Evolutionary conservation across 2,888 invertebrate species (phyloP).

Genomic region (Mythimna albipuncta): DNA sequence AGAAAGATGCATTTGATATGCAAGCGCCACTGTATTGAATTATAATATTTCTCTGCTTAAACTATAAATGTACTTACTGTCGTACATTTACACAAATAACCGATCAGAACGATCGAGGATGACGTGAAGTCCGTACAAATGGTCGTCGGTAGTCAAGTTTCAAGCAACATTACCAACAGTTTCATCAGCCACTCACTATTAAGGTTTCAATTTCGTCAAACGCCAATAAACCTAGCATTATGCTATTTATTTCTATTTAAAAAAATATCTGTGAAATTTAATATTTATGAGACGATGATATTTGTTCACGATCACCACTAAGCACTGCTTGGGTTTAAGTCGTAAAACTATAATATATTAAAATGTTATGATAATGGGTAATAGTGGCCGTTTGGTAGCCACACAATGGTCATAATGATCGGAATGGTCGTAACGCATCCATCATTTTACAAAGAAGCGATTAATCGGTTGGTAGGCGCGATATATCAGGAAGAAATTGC

Average conservation of each 20-base stretch:
- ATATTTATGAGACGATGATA: conserved; percentile 55
- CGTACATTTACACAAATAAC: conserved; percentile 49
- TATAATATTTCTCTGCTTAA: conserved; percentile 13
- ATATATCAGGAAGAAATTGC: conserved; percentile 69
- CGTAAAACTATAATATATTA: conserved; percentile 67
- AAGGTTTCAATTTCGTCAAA: conserved; percentile 49
- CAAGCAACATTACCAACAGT: conserved; percentile 31
- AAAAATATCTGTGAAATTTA: conserved; percentile 47
- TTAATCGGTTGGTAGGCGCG: conserved; percentile 61
- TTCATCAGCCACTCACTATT: conserved; percentile 33
- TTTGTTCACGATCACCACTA: conserved; percentile 43
- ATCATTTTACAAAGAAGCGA: conserved; percentile 68
- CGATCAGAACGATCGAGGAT: conserved; percentile 29
- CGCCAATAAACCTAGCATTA: conserved; percentile 40
- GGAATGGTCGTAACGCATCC: conserved; percentile 60
- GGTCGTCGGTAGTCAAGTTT: conserved; percentile 46
- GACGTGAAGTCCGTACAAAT: not conserved
- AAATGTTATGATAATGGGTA: conserved; percentile 68
- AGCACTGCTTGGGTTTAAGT: conserved; percentile 36
- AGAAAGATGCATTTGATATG: conserved; percentile 6
- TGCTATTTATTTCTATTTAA: conserved; percentile 33
- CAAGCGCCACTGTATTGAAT: conserved; percentile 25
- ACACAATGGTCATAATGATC: conserved; percentile 52
- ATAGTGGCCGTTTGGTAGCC: conserved; percentile 58
- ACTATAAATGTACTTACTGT: conserved; percentile 25